These are phyloP conservation scores for Ricordea florida DNA, from an alignment of 92 coral and sea anemone species.

Conservation along the genomic window DNA sequence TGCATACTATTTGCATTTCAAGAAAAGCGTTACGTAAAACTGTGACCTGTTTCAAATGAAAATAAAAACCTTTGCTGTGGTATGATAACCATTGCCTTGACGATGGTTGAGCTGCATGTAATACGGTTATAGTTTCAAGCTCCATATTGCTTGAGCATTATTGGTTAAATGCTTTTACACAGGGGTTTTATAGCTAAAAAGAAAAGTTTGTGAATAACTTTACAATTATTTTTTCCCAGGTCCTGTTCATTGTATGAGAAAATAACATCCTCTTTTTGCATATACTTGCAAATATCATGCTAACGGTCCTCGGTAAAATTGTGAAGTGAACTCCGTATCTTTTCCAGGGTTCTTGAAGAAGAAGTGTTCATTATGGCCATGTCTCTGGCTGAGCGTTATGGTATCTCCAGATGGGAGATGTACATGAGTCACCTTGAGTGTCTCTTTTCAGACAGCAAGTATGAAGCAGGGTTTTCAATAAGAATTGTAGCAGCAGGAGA, in stretches of 20 bases:
- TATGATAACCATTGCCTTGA: too few species aligned
- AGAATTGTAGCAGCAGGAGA: too few species aligned
- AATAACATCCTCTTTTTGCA: neutral
- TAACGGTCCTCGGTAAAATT: neutral
- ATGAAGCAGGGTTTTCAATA: neutral
- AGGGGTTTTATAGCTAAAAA: too few species aligned
- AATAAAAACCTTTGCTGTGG: too few species aligned
- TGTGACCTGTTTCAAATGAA: too few species aligned
- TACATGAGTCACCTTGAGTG: constrained; percentile 93
- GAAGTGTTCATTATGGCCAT: constrained; percentile 86
- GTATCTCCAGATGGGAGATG: constrained; percentile 91
- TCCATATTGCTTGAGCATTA: too few species aligned
- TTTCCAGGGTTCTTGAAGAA: constrained; percentile 80
- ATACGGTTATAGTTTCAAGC: too few species aligned
- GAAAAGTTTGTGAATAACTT: too few species aligned
- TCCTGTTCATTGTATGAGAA: neutral
- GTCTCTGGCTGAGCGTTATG: constrained; percentile 92
- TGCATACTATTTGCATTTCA: neutral
- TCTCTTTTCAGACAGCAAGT: constrained; percentile 92
- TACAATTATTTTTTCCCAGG: too few species aligned
- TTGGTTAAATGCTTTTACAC: too few species aligned
- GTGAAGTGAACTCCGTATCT: neutral
- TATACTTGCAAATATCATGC: neutral
- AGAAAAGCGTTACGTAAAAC: too few species aligned
- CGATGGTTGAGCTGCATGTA: too few species aligned